Evolutionary conservation across 1,140 invertebrate species (phyloP).

Genomic region (Drosophila ohnishii): DNA sequence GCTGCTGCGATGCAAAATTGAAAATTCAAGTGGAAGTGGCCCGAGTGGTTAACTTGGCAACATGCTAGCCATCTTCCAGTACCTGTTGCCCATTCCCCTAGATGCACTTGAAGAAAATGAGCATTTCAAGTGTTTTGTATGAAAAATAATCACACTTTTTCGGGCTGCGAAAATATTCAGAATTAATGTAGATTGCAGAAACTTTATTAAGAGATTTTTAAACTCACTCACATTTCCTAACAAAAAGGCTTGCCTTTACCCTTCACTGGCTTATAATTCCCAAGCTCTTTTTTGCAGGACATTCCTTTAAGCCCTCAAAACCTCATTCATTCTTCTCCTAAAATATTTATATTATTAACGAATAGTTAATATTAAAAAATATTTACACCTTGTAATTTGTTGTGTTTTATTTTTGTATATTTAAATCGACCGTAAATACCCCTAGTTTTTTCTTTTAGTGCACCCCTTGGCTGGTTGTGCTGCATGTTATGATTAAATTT

Average conservation of each 20-base stretch:
- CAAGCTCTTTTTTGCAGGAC: background rate
- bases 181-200: background rate
- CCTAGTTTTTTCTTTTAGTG: background rate
- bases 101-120: background rate
- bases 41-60: conserved; percentile 74
- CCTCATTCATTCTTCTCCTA: background rate
- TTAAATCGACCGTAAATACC: background rate
- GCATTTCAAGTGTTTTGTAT: no score
- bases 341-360: background rate
- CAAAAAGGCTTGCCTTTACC: background rate
- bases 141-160: no score
- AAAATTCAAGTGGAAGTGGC: conserved; percentile 68
- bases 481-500: conserved; percentile 82
- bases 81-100: background rate
- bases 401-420: background rate
- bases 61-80: conserved; percentile 59
- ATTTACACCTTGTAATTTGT: no score
- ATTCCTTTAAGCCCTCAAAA: background rate
- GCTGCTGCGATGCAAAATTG: conserved; percentile 77
- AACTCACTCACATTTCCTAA: background rate
- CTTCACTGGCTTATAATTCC: background rate
- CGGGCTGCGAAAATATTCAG: background rate
- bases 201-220: no score
- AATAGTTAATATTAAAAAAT: no score
- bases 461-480: conserved; percentile 29